These are phyloP conservation scores for Setophaga petechia DNA, from an alignment of 2,113 vertebrate genomes.

Conservation along the genomic window DNA sequence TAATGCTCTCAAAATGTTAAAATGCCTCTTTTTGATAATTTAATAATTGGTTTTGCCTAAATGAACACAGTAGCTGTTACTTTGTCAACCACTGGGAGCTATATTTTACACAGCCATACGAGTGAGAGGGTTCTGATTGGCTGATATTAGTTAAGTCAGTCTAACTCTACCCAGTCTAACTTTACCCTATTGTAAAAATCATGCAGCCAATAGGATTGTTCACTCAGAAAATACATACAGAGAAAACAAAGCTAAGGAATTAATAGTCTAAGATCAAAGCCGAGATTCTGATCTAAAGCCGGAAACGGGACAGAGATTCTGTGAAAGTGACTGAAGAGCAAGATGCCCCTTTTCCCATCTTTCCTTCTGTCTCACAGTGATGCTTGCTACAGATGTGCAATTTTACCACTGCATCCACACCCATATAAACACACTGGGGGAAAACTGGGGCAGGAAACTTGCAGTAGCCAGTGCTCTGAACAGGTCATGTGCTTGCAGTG, in stretches of 20 bases:
- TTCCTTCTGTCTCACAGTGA: not conserved
- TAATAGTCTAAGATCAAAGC: not conserved
- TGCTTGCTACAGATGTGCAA: accelerated
- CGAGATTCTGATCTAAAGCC: not conserved
- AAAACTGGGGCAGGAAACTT: not conserved
- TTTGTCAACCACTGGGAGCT: not conserved
- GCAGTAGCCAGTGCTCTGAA: not conserved
- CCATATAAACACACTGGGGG: not conserved
- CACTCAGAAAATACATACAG: not conserved
- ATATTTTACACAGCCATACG: not conserved
- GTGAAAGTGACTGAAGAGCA: not conserved
- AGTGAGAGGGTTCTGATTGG: not conserved
- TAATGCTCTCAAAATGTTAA: not conserved
- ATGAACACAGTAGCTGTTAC: not conserved
- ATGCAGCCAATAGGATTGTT: not conserved
- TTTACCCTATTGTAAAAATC: not conserved
- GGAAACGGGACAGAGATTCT: not conserved
- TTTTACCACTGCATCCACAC: not conserved
- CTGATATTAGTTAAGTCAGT: not conserved
- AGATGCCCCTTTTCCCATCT: not conserved
- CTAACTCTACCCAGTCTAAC: not conserved
- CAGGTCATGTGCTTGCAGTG: not conserved
- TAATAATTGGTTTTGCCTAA: not conserved
- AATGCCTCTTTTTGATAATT: not conserved
- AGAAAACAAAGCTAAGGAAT: not conserved